A percentile compares a stretch with the other conserved stretches of the same genome.
These are phyloP conservation scores for Lordiphosa andalusiaca DNA, from an alignment of 2,888 invertebrate genomes.

Conservation along the genomic window DNA sequence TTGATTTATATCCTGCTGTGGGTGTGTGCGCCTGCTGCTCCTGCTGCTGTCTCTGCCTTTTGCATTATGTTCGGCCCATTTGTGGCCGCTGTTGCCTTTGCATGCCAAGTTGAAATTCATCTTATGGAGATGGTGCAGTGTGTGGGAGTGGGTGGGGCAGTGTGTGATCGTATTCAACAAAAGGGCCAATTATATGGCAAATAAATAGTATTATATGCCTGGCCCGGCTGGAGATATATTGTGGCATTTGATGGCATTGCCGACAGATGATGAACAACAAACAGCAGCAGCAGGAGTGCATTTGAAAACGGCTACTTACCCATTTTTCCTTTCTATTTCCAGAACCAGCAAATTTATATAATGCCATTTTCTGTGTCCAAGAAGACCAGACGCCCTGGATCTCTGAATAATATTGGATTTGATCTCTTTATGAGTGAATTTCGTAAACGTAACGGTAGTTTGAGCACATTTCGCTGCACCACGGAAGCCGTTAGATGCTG, in stretches of 20 bases:
- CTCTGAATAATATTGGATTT: too few relatives aligned
- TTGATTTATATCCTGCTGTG: conserved; percentile 48
- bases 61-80: conserved; percentile 20
- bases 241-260: conserved; percentile 41
- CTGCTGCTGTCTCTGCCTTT: conserved; percentile 1
- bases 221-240: conserved; percentile 33
- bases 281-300: neutral
- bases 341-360: too few relatives aligned
- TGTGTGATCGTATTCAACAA: neutral
- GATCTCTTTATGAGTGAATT: too few relatives aligned
- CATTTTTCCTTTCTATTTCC: too few relatives aligned
- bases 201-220: conserved; percentile 42
- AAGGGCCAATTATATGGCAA: conserved; percentile 42
- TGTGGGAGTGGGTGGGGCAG: neutral
- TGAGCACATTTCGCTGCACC: too few relatives aligned
- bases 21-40: neutral
- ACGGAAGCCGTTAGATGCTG: too few relatives aligned
- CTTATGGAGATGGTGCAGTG: too few relatives aligned
- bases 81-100: conserved; percentile 26
- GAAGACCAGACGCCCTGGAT: too few relatives aligned
- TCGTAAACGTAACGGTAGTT: too few relatives aligned
- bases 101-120: conserved; percentile 35
- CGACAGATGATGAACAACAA: conserved; percentile 30
- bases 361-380: too few relatives aligned
- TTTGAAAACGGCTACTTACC: too few relatives aligned